Percentiles rank a stretch among this genome's conserved stretches.
These are phyloP conservation scores for Xestia ashworthii DNA, from an alignment of 2,888 invertebrate genomes.

Conservation along the genomic window DNA sequence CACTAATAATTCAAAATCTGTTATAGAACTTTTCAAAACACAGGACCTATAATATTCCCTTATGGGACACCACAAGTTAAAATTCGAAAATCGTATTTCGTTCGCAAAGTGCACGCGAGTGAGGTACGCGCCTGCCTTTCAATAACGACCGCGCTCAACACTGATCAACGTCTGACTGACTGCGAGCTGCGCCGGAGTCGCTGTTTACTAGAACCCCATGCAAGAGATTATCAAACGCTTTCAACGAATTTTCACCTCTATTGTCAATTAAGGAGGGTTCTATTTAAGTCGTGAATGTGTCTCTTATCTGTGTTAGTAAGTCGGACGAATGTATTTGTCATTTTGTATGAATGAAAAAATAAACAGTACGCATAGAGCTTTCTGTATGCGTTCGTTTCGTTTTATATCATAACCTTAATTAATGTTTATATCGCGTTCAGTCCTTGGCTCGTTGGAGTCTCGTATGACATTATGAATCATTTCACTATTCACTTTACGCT, in stretches of 20 bases:
- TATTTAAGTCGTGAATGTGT: slow-evolving; percentile 57
- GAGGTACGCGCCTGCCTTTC: slow-evolving; percentile 79
- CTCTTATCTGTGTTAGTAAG: slow-evolving; percentile 87
- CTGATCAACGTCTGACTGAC: slow-evolving; percentile 80
- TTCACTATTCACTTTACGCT: slow-evolving; percentile 72
- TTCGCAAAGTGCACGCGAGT: slow-evolving; percentile 79
- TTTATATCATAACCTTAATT: slow-evolving; percentile 88
- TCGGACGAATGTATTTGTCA: slow-evolving; percentile 88
- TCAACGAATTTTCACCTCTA: slow-evolving; percentile 72
- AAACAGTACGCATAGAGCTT: slow-evolving; percentile 87
- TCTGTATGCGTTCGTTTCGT: slow-evolving; percentile 84
- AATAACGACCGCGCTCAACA: slow-evolving; percentile 81
- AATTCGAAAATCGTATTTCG: slow-evolving; percentile 79
- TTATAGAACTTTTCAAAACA: slow-evolving; percentile 72
- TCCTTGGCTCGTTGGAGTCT: slow-evolving; percentile 74
- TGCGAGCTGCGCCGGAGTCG: slow-evolving; percentile 81
- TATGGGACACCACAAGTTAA: slow-evolving; percentile 76
- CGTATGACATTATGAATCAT: slow-evolving; percentile 77
- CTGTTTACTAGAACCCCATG: slow-evolving; percentile 88
- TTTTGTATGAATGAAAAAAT: slow-evolving; percentile 89
- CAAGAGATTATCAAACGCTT: slow-evolving; percentile 81
- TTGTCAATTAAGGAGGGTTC: neutral
- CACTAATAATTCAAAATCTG: slow-evolving; percentile 70
- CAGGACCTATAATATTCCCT: slow-evolving; percentile 80
- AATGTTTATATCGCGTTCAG: slow-evolving; percentile 82